Conservation (phyloP, 2,888 invertebrate genomes). For the Rhynchonema sp. region DNA sequence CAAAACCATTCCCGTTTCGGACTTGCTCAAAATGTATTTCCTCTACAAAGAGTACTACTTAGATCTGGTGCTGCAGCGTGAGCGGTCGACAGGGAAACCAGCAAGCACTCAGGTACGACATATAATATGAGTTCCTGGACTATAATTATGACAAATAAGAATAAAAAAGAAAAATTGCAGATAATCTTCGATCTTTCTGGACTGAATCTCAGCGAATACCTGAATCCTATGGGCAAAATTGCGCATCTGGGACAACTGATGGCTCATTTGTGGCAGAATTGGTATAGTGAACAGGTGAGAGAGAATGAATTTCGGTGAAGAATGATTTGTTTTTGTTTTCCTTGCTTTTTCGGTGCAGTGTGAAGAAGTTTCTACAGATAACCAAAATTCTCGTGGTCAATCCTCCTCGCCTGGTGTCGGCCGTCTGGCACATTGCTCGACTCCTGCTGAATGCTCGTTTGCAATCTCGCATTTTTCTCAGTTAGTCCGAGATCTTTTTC, state of each 20-base stretch:
- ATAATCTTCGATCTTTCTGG: background rate
- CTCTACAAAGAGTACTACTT: background rate
- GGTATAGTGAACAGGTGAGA: background rate
- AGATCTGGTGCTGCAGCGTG: background rate
- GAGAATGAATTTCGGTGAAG: background rate
- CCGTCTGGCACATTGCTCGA: background rate
- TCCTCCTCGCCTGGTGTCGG: background rate
- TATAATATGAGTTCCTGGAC: too few relatives aligned
- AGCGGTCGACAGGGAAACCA: background rate
- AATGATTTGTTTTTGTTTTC: background rate
- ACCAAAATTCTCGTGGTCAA: background rate
- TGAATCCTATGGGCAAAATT: background rate
- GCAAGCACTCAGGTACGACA: background rate
- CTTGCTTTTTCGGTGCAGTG: too few relatives aligned
- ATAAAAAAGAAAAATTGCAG: background rate
- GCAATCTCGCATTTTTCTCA: background rate
- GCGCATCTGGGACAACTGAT: background rate
- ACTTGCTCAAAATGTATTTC: background rate
- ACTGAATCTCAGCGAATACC: background rate
- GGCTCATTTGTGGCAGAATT: background rate
- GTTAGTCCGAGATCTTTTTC: too few relatives aligned
- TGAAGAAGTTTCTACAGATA: too few relatives aligned
- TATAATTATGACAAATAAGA: too few relatives aligned
- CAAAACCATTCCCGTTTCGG: background rate
- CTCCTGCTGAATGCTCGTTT: background rate